These are phyloP conservation scores for Geotrupes spiniger DNA, from an alignment of 2,888 invertebrate species.

Conservation along the genomic window DNA sequence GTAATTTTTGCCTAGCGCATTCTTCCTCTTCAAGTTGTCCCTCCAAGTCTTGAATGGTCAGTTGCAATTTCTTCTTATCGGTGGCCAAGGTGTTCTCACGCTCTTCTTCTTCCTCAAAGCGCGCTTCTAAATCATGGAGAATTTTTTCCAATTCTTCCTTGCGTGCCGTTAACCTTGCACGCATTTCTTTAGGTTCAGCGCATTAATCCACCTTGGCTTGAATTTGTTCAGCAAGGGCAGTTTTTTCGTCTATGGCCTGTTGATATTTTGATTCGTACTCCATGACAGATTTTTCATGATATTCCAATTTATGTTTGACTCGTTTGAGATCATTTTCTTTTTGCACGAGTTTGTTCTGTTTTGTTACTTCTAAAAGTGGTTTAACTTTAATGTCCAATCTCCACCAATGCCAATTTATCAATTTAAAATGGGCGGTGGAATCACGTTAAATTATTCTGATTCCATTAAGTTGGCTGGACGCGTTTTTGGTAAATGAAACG, in stretches of 20 bases:
- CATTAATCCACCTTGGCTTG: constrained; percentile 95
- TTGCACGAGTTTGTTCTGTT: constrained; percentile 94
- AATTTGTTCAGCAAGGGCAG: constrained; percentile 79
- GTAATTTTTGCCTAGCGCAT: constrained; percentile 91
- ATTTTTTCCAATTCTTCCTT: constrained; percentile 96
- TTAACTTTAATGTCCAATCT: constrained; percentile 98
- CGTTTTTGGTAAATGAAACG: constrained; percentile 95
- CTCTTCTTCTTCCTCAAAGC: constrained; percentile 97
- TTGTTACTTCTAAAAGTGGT: constrained; percentile 95
- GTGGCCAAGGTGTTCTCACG: constrained; percentile 71
- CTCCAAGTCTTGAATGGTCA: constrained; percentile 89
- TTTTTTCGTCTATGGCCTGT: constrained; percentile 88
- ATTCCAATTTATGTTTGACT: constrained; percentile 81
- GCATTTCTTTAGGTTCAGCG: constrained; percentile 96
- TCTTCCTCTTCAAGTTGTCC: constrained; percentile 98
- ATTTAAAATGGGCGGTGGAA: constrained; percentile 96
- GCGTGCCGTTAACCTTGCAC: constrained; percentile 80
- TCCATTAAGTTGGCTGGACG: constrained; percentile 95
- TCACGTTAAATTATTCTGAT: constrained; percentile 99
- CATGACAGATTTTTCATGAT: constrained; percentile 70
- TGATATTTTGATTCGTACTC: constrained; percentile 78
- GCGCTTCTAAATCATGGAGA: constrained; percentile 90
- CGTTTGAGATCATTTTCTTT: constrained; percentile 96
- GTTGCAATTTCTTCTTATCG: constrained; percentile 92
- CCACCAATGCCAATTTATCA: constrained; percentile 99